Percentiles rank a stretch among this genome's conserved stretches.
Conservation (phyloP, 2,113 vertebrate genomes). For the Periophthalmus modestus region DNA sequence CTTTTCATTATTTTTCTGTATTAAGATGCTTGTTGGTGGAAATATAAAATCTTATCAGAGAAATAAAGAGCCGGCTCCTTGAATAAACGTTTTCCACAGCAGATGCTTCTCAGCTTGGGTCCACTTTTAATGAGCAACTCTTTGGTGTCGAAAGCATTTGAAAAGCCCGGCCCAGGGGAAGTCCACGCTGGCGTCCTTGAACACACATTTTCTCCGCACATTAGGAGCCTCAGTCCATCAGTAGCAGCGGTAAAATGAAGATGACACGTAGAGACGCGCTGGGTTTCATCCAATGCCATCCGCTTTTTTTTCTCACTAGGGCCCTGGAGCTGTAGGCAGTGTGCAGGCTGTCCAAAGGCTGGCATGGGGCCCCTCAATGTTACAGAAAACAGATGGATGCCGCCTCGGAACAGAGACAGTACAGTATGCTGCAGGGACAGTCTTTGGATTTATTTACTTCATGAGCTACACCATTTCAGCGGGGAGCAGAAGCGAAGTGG, state of each 20-base stretch:
- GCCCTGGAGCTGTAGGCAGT: neutral
- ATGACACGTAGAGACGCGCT: neutral
- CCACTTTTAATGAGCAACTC: neutral
- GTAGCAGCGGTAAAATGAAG: neutral
- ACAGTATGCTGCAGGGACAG: neutral
- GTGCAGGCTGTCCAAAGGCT: neutral
- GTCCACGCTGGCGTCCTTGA: neutral
- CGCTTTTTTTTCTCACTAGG: neutral
- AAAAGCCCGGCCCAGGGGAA: constrained; percentile 2
- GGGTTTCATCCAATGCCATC: neutral
- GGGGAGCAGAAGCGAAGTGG: neutral
- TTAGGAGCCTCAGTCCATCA: neutral
- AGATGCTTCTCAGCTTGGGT: neutral
- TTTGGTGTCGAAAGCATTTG: constrained; percentile 2
- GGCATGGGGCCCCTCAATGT: neutral
- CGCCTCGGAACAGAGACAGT: neutral
- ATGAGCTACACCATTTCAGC: neutral
- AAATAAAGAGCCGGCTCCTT: neutral
- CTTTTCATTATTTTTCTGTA: neutral
- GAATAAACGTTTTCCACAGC: neutral
- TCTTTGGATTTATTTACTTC: neutral
- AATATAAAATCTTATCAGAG: neutral
- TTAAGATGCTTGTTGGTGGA: neutral
- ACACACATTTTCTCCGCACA: neutral
- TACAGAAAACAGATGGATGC: constrained; percentile 4